Percentiles rank a stretch among this genome's conserved stretches.
Evolutionary conservation across 1,140 invertebrate species (phyloP).

Genomic region (Apis laboriosa): DNA sequence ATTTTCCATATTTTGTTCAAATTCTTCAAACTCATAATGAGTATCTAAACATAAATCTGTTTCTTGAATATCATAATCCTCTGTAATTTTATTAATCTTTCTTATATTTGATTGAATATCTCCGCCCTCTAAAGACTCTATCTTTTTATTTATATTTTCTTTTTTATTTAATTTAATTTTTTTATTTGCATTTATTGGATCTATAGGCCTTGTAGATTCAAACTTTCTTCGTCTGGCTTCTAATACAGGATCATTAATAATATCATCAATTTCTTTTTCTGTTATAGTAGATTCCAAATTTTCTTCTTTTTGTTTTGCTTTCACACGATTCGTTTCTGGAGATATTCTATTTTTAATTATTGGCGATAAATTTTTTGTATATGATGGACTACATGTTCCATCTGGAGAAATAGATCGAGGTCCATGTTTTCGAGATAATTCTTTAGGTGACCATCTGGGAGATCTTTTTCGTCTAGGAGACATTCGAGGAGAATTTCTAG

Average conservation of each 20-base stretch:
- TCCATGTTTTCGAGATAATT: constrained; percentile 56
- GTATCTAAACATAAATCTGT: constrained; percentile 60
- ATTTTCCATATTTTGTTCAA: constrained; percentile 59
- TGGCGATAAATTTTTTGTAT: constrained; percentile 55
- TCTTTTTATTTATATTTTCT: constrained; percentile 48
- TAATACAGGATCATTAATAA: constrained; percentile 70
- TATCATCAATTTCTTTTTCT: constrained; percentile 54
- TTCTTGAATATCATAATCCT: constrained; percentile 52
- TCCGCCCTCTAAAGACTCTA: constrained; percentile 39
- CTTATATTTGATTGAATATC: constrained; percentile 42
- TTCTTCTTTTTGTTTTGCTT: constrained; percentile 62
- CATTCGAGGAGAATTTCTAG: constrained; percentile 64
- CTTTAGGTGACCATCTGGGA: constrained; percentile 65
- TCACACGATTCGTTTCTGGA: constrained; percentile 54
- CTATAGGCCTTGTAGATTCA: constrained; percentile 73
- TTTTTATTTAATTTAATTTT: constrained; percentile 77
- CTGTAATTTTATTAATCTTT: constrained; percentile 48
- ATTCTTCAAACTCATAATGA: constrained; percentile 66
- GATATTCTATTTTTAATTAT: constrained; percentile 45
- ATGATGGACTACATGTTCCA: constrained; percentile 8
- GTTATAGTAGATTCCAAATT: constrained; percentile 13
- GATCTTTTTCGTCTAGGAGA: constrained; percentile 67
- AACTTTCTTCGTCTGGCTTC: constrained; percentile 77
- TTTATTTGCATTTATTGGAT: constrained; percentile 73
- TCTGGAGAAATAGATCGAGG: constrained; percentile 59